Percentiles rank a stretch among this genome's conserved stretches.
Evolutionary conservation across 2,797 vertebrate species (phyloP).

Genomic region (Chiloscyllium punctatum): DNA sequence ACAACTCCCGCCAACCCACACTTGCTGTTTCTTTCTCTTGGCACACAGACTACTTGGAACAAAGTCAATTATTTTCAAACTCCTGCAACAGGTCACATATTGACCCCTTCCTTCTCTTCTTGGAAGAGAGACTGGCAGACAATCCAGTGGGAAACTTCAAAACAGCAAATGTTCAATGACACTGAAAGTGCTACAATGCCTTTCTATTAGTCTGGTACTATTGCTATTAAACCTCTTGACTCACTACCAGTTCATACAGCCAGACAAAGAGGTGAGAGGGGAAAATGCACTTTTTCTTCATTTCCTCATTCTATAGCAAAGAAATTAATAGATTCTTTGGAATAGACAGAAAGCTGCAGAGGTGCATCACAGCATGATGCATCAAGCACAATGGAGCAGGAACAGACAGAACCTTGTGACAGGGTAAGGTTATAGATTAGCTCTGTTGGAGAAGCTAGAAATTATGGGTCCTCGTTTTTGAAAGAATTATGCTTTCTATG

Average conservation of each 20-base stretch:
- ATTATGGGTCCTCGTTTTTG: neutral
- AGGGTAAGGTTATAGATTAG: neutral
- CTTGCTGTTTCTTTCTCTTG: neutral
- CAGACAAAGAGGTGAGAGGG: neutral
- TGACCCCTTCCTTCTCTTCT: neutral
- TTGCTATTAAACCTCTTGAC: neutral
- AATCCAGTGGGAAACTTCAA: neutral
- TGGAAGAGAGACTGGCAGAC: neutral
- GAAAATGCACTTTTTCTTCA: neutral
- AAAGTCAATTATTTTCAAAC: neutral
- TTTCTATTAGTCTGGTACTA: neutral
- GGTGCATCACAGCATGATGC: neutral
- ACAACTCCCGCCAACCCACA: neutral
- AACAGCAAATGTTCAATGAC: neutral
- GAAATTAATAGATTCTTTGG: neutral
- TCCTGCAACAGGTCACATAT: neutral
- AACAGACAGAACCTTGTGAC: neutral
- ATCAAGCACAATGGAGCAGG: neutral
- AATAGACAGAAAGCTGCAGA: neutral
- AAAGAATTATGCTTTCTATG: neutral
- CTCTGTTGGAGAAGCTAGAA: neutral
- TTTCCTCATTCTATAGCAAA: neutral
- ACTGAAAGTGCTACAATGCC: neutral
- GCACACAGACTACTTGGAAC: neutral
- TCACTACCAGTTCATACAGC: neutral